Conservation (phyloP, 2,888 invertebrate species). For the Stegophylla sp. region DNA sequence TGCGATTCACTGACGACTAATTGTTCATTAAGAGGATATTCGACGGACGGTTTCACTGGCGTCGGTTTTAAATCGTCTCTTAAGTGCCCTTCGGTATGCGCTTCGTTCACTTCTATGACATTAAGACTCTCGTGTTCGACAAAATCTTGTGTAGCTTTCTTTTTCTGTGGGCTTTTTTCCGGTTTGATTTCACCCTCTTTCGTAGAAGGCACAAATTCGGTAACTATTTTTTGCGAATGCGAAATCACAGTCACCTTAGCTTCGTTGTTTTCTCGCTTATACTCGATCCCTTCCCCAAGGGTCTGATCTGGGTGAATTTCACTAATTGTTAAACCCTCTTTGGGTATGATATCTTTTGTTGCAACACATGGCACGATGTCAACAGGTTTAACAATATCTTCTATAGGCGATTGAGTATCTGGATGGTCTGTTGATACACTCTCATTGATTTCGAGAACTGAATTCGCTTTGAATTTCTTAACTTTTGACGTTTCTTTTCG, state of each 20-base stretch:
- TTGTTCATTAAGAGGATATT: constrained; percentile 72
- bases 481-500: constrained; percentile 68
- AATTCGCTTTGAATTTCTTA: constrained; percentile 68
- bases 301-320: constrained; percentile 65
- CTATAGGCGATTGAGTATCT: constrained; percentile 64
- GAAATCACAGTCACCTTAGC: constrained; percentile 70
- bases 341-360: constrained; percentile 65
- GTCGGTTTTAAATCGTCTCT: constrained; percentile 66
- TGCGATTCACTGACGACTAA: constrained; percentile 74
- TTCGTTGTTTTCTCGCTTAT: constrained; percentile 65
- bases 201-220: constrained; percentile 70
- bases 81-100: constrained; percentile 70
- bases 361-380: constrained; percentile 63
- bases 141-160: constrained; percentile 69
- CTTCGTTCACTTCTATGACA: constrained; percentile 73
- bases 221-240: constrained; percentile 74
- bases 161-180: constrained; percentile 65
- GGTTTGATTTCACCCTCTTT: constrained; percentile 68
- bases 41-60: constrained; percentile 70
- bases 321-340: constrained; percentile 67
- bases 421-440: constrained; percentile 66
- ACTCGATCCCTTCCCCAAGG: constrained; percentile 63
- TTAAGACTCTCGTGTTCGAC: constrained; percentile 72
- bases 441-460: constrained; percentile 65
- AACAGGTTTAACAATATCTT: constrained; percentile 40